Base-by-base conservation (phyloP, 2,797 vertebrate species). In the Peromyscus melanophrys region DNA sequence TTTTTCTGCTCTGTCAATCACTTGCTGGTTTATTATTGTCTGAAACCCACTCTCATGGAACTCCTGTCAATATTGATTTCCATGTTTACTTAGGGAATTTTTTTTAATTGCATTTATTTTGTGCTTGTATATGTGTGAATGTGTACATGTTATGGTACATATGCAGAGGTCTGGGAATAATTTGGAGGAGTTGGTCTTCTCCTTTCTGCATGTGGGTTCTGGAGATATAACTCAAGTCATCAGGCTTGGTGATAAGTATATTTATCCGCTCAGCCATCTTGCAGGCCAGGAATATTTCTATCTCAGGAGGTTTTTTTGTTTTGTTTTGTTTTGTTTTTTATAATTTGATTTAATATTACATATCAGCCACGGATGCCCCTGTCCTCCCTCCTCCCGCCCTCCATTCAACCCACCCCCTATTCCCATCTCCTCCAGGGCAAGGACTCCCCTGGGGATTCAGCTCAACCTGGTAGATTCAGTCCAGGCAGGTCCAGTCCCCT, bases 41-140 rank as follows among this genome's bases (percentile, higher is more conserved):
- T 61, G 59, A 84, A 94, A 95, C 29, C 7, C 16, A 76, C n/a
- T 57, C 29, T 97, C 1, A 17, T 88, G 63, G 73, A 97, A 65
- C 73, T 85, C 25, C 31, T 46, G 57, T 69, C 49, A 87, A 63
- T 46, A 2, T 63, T 84, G 57, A 59, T 93, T 94, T 80, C 85
- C 57, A 96, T 80, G 46, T 67, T 87, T 91, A 12, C 52, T 92
- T 95, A 96, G 67, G 63, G 83, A 82, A 23, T 81, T 96, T 95
- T 95, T 5, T 55, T 37, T 2, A 40, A 27, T 37, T 87, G 40
- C n/a, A 73, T 73, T 73, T 87, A 87, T 73, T 87, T 69, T 57
- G 49, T 87, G 61, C 17, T 11, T 84, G 1, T 76, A 25, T 7
- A 14, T 77, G 69, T 76, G 2, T 31, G 34, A 52, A 52, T 76